Conservation (phyloP, 2,797 vertebrate species). For the Craterocephalus amniculus region DNA sequence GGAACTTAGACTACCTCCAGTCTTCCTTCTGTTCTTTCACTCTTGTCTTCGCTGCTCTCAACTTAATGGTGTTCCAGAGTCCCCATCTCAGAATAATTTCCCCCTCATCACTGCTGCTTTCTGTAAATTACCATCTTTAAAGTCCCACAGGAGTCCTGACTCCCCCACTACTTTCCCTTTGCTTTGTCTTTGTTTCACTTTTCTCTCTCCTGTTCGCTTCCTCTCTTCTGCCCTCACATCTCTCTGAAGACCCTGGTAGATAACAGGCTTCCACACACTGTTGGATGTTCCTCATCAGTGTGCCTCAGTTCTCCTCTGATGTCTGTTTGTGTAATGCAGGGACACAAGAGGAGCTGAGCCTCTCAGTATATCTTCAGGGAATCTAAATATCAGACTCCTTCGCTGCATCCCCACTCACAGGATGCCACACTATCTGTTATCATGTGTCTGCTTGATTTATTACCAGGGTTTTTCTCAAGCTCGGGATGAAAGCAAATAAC, state of each 20-base stretch:
- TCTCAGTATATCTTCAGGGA: conserved; percentile 67
- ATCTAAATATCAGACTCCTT: conserved; percentile 77
- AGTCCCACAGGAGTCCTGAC: conserved; percentile 49
- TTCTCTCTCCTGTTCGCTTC: conserved; percentile 30
- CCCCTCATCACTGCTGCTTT: conserved; percentile 39
- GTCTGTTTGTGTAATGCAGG: conserved; percentile 66
- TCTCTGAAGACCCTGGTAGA: conserved; percentile 61
- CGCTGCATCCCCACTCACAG: conserved; percentile 63
- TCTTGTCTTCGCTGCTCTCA: conserved; percentile 22
- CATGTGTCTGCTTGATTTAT: conserved; percentile 79
- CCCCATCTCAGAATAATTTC: conserved; percentile 50
- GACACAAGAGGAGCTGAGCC: conserved; percentile 57
- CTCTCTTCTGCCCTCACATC: conserved; percentile 42
- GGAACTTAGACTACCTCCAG: conserved; percentile 13
- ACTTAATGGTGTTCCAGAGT: conserved; percentile 31
- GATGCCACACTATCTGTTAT: conserved; percentile 75
- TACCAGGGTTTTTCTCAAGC: conserved; percentile 62
- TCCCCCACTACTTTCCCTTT: conserved; percentile 33
- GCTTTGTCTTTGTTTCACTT: conserved; percentile 55
- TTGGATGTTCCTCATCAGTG: conserved; percentile 68
- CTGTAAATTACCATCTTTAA: conserved; percentile 61
- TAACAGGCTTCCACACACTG: conserved; percentile 60
- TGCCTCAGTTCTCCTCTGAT: conserved; percentile 62
- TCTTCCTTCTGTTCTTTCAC: neutral
- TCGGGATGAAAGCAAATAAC: conserved; percentile 73